Evolutionary conservation across 2,888 invertebrate genomes (phyloP), one percentile per base, ranked within the genome.

Genomic region (Leuctra nigra): DNA sequence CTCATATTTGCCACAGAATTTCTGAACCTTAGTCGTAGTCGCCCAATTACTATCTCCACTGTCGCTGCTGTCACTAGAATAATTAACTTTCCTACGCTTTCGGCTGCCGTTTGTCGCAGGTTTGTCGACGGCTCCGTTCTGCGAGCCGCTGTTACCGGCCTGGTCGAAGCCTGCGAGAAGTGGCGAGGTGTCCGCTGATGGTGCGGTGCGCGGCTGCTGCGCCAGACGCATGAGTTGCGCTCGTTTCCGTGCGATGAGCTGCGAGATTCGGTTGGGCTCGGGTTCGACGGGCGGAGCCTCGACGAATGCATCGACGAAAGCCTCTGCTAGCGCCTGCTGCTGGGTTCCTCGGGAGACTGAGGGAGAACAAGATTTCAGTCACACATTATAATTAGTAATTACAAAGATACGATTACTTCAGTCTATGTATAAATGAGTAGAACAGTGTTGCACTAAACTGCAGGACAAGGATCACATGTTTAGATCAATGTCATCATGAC

Each of bases 211-310:
- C 23, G 23, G 65, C 57, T 7, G 24, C 7, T 56, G 54, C 11
- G 59, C 53, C 11, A 61, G 54, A 16, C 35, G 66, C 57, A 38
- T 59, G 41, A 54, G 44, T 39, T 61, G 57, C 13, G 81, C 78
- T 52, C 86, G 79, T 55, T 87, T 83, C 61, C 85, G 82, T 2
- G 86, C 83, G 56, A 88, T 86, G 50, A 88, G 71, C 62, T 84
- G 83, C 18, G 86, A 84, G 65, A 88, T 80, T 60, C 86, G 77
- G 69, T 86, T 87, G 0, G 56, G 60, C 2, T 55, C 54, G 4
- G 53, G 39, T 9, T 36, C 18, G 16, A 44, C 44, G 14, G 18
- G 36, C 22, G 36, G 18, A 14, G n/a, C 16, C 29, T 24, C 35
- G 33, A 55, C 48, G 14, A 59, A 48, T 20, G 61, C 57, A 29